A percentile compares a stretch with the other conserved stretches of the same genome.
These are phyloP conservation scores for Myotis brandtii DNA, from an alignment of 2,113 vertebrate genomes.

Conservation along the genomic window DNA sequence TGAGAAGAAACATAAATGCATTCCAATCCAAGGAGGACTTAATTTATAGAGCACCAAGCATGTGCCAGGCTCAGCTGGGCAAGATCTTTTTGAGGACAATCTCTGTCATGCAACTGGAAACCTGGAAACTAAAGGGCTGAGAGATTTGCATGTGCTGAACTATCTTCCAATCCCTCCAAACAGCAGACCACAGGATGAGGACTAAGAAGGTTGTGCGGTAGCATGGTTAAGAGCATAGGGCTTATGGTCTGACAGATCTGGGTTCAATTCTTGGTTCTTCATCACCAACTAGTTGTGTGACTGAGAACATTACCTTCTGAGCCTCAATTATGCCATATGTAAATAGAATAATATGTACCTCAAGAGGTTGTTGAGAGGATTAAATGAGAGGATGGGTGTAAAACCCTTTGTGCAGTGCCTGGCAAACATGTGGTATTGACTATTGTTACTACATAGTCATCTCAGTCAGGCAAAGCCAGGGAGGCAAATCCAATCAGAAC, in stretches of 20 bases:
- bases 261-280: neutral
- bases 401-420: neutral
- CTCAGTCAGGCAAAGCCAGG: neutral
- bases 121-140: conserved; percentile 13
- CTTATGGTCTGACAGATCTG: neutral
- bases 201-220: neutral
- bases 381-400: neutral
- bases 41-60: conserved; percentile 6
- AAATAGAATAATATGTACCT: neutral
- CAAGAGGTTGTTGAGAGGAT: neutral
- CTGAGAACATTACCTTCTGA: neutral
- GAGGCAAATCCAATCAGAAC: neutral
- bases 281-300: conserved; percentile 22
- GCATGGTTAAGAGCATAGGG: neutral
- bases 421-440: neutral
- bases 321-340: neutral
- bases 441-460: neutral
- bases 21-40: conserved; percentile 38
- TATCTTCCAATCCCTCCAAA: conserved; percentile 1
- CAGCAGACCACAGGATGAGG: neutral
- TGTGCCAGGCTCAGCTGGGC: neutral
- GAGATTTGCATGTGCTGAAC: neutral
- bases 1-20: conserved; percentile 58
- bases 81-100: conserved; percentile 49
- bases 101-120: neutral